phyloP scores from a whole-genome alignment of 2,888 invertebrate species.

The Volucella inflata region DNA sequence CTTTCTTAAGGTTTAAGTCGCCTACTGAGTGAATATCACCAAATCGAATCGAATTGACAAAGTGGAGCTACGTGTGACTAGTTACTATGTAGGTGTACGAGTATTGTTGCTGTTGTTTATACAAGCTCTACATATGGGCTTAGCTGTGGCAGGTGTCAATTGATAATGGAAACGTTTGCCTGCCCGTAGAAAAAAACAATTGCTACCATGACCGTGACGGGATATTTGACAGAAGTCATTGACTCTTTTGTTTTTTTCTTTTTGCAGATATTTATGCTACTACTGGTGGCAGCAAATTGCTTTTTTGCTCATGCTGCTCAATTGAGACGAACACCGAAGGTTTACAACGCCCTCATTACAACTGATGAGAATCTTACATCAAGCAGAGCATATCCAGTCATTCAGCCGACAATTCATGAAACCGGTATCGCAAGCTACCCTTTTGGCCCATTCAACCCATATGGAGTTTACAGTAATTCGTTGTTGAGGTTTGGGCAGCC shows the following conservation, averaged over 20 bases:
- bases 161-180: constrained; percentile 44
- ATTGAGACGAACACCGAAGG: constrained; percentile 87
- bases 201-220: constrained; percentile 10
- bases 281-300: constrained; percentile 75
- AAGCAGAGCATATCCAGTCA: constrained; percentile 90
- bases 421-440: constrained; percentile 84
- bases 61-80: not conserved
- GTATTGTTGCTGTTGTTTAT: constrained; percentile 31
- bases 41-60: constrained; percentile 25
- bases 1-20: constrained; percentile 20
- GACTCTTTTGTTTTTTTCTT: constrained; percentile 6
- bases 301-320: constrained; percentile 76
- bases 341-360: constrained; percentile 92
- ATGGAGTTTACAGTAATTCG: constrained; percentile 80
- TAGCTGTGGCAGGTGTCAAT: constrained; percentile 36
- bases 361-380: constrained; percentile 90
- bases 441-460: constrained; percentile 81
- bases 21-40: constrained; percentile 35
- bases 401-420: constrained; percentile 89
- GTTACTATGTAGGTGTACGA: not conserved
- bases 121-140: constrained; percentile 16
- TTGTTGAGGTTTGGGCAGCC: constrained; percentile 80
- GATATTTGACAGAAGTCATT: constrained; percentile 28
- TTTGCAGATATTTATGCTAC: constrained; percentile 78
- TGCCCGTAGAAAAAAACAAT: constrained; percentile 12